phyloP scores from a whole-genome alignment of 1,140 invertebrate species.

The Drosophila murphyi region DNA sequence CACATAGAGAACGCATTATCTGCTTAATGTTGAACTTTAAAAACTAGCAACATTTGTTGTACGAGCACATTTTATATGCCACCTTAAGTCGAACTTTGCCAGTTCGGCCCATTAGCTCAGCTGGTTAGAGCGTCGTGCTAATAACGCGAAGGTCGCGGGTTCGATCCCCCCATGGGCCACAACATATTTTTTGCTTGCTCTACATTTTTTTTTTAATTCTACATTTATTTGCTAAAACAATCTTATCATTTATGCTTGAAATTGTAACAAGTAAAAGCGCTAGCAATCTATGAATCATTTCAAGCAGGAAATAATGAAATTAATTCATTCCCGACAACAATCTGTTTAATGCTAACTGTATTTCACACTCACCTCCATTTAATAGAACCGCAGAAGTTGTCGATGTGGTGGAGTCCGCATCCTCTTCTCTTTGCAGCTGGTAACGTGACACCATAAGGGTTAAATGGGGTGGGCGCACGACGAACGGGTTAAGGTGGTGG shows the following conservation, averaged over 20 bases:
- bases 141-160: slow-evolving; percentile 87
- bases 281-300: neutral
- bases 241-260: neutral
- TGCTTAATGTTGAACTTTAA: neutral
- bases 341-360: neutral
- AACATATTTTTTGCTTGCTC: neutral
- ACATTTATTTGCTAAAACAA: neutral
- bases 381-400: slow-evolving; percentile 29
- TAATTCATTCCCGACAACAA: neutral
- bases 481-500: neutral
- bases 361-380: slow-evolving; percentile 15
- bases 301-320: neutral
- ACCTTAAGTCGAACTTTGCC: accelerated
- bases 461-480: neutral
- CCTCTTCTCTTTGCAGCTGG: slow-evolving; percentile 38
- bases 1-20: neutral
- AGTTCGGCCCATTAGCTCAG: slow-evolving; percentile 85
- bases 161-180: slow-evolving; percentile 85
- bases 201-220: neutral
- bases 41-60: neutral
- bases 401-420: slow-evolving; percentile 15
- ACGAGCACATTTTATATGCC: neutral
- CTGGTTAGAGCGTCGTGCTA: slow-evolving; percentile 86
- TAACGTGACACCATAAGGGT: slow-evolving; percentile 43
- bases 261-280: neutral